phyloP scores from a whole-genome alignment of 1,140 invertebrate genomes.

The Diabrotica virgifera region DNA sequence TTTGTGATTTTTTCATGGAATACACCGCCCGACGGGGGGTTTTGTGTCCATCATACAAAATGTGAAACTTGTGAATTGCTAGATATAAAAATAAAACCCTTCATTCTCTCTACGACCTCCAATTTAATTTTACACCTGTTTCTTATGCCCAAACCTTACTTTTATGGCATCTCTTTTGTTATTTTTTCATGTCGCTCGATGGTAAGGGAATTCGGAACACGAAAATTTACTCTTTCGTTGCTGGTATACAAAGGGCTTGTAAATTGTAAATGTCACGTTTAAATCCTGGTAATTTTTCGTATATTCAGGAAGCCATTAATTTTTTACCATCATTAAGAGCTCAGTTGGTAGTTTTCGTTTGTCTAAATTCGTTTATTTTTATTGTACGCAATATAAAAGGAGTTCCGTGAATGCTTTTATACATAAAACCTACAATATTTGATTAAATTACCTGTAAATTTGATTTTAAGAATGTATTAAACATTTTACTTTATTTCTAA shows the following conservation, averaged over 20 bases:
- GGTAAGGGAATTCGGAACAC: constrained; percentile 13
- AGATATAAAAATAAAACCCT: constrained; percentile 10
- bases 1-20: constrained; percentile 1
- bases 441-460: no score
- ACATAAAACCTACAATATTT: no score
- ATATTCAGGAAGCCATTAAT: constrained; percentile 11
- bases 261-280: constrained; percentile 14
- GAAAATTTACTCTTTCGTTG: constrained; percentile 10
- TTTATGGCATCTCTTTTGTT: constrained; percentile 13
- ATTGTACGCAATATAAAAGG: no score
- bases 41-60: constrained; percentile 5
- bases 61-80: constrained; percentile 14
- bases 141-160: constrained; percentile 11
- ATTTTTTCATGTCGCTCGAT: constrained; percentile 6
- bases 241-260: constrained; percentile 11
- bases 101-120: constrained; percentile 7
- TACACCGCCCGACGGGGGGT: not conserved
- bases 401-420: no score
- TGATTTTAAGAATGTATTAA: no score
- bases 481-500: no score
- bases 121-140: constrained; percentile 18
- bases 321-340: not conserved
- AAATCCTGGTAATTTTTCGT: constrained; percentile 5
- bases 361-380: no score
- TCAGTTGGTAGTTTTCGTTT: no score